phyloP scores from a whole-genome alignment of 2,113 vertebrate species.

The Amphilophus citrinellus region DNA sequence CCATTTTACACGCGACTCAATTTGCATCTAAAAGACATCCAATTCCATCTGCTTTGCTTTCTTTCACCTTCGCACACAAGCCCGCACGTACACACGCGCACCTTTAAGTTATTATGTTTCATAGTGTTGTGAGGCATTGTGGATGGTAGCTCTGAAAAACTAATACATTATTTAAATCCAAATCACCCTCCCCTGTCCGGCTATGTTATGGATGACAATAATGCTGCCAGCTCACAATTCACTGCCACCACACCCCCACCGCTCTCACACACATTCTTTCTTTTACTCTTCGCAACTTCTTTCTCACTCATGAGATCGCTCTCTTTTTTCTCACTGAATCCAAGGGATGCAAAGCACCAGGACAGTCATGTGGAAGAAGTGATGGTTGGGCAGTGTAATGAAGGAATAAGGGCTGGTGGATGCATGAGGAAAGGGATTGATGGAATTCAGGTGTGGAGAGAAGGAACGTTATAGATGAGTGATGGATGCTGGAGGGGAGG shows the following conservation, averaged over 20 bases:
- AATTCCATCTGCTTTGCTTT: conserved; percentile 35
- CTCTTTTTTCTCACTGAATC: conserved; percentile 6
- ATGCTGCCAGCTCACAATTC: conserved; percentile 22
- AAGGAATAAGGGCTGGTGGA: conserved; percentile 16
- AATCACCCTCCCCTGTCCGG: conserved; percentile 72
- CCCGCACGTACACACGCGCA: conserved; percentile 4
- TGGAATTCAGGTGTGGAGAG: conserved; percentile 26
- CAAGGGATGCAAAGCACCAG: conserved; percentile 41
- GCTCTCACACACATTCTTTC: background rate
- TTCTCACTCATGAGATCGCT: background rate
- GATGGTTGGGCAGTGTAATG: background rate
- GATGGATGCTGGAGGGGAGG: conserved; percentile 14
- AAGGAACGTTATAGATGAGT: conserved; percentile 11
- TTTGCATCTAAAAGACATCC: conserved; percentile 73
- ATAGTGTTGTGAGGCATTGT: conserved; percentile 63
- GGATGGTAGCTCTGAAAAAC: conserved; percentile 69
- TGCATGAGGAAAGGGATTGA: conserved; percentile 15
- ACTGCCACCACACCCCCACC: background rate
- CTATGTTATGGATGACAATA: conserved; percentile 76
- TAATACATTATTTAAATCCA: conserved; percentile 79
- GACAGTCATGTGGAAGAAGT: conserved; percentile 32
- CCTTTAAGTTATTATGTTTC: conserved; percentile 67
- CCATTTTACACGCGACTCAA: conserved; percentile 50
- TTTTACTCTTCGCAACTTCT: background rate
- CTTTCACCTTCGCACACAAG: conserved; percentile 14